phyloP scores from a whole-genome alignment of 2,113 vertebrate genomes.

The Daphoenositta chrysoptera region DNA sequence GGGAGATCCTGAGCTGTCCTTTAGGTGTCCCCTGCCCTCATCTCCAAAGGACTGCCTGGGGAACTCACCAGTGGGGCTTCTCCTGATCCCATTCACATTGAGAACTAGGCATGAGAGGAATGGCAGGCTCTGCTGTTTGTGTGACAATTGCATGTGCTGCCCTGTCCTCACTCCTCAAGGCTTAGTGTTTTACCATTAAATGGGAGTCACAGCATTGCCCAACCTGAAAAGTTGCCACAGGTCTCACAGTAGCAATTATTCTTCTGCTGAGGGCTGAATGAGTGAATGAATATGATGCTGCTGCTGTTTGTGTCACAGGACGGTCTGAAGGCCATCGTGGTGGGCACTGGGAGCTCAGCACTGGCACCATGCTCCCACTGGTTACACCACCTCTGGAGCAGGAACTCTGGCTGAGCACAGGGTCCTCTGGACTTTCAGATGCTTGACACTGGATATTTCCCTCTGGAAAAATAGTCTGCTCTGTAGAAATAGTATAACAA shows the following conservation, averaged over 20 bases:
- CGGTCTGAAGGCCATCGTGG: fast-evolving
- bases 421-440: conserved; percentile 53
- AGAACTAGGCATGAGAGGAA: not conserved
- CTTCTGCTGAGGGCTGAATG: not conserved
- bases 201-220: not conserved
- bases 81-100: not conserved
- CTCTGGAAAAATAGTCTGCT: not conserved
- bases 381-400: not conserved
- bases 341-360: not conserved
- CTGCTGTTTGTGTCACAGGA: fast-evolving
- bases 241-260: not conserved
- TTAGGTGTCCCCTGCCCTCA: not conserved
- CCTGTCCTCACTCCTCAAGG: not conserved
- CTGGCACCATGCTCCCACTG: not conserved
- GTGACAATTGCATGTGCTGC: not conserved
- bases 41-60: not conserved
- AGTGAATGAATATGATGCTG: not conserved
- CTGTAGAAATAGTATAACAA: not conserved
- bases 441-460: conserved; percentile 59
- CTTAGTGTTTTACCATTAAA: not conserved
- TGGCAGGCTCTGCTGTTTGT: not conserved
- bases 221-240: not conserved
- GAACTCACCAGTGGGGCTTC: not conserved
- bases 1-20: not conserved
- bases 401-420: not conserved